Evolutionary conservation across 2,113 vertebrate genomes (phyloP).

Genomic region (Cynoglossus semilaevis): DNA sequence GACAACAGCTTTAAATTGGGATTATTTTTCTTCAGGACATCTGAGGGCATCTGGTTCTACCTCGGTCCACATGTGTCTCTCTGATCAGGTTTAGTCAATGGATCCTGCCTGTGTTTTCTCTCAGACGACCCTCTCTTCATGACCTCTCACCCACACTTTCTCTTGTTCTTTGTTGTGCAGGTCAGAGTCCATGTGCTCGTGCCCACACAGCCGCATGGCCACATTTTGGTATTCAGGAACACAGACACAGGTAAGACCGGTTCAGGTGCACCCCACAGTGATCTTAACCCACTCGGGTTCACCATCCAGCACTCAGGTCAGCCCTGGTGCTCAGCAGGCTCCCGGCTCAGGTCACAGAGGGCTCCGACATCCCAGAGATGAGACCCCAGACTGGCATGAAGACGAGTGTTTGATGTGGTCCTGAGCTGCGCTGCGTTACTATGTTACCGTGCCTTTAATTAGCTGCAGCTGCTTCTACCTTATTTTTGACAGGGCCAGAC

Average conservation of each 20-base stretch:
- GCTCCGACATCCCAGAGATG: slow-evolving; percentile 70
- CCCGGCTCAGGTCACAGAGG: slow-evolving; percentile 68
- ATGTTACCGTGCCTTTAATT: slow-evolving; percentile 83
- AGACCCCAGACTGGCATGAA: slow-evolving; percentile 71
- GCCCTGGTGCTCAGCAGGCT: slow-evolving; percentile 65
- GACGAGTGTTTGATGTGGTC: slow-evolving; percentile 77
- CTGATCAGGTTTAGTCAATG: slow-evolving; percentile 66
- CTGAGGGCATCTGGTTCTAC: slow-evolving; percentile 58
- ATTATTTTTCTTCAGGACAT: slow-evolving; percentile 59
- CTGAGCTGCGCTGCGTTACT: slow-evolving; percentile 74
- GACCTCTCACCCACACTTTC: slow-evolving; percentile 70
- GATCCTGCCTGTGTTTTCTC: slow-evolving; percentile 63
- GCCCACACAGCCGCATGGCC: slow-evolving; percentile 55
- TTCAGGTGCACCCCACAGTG: slow-evolving; percentile 66
- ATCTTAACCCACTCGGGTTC: slow-evolving; percentile 55
- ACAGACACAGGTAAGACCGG: slow-evolving; percentile 71
- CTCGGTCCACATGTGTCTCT: slow-evolving; percentile 62
- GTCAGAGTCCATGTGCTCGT: slow-evolving; percentile 63
- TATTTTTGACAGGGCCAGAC: slow-evolving; percentile 74
- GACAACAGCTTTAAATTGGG: slow-evolving; percentile 40
- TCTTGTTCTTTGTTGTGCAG: slow-evolving; percentile 73
- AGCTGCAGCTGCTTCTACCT: slow-evolving; percentile 84
- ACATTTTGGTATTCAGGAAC: slow-evolving; percentile 65
- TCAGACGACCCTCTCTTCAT: slow-evolving; percentile 52
- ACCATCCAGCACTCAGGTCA: slow-evolving; percentile 67